Base-by-base conservation (phyloP, 2,888 invertebrate genomes). In the Trisateles emortualis region DNA sequence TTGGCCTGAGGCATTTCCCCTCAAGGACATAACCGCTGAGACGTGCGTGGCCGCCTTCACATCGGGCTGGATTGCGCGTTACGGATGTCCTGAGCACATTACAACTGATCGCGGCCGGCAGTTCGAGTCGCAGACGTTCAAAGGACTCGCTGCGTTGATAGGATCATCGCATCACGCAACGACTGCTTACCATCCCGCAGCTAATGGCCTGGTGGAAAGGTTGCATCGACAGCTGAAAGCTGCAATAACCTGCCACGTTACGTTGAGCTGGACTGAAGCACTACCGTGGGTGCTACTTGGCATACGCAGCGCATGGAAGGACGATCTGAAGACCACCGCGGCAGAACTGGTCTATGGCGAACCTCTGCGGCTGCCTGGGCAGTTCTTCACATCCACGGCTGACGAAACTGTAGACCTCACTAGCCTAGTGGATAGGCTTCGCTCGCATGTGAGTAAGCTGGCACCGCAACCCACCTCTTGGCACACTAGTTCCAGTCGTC, bases 11-110 rank as follows among this genome's bases (percentile, higher is more conserved):
- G 30, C 30, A n/a, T 30, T 10, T 10, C 30, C 30, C 3, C n/a
- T 30, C 3, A 8, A 30, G 30, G 30, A 30, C 30, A 30, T 30
- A 3, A 30, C 30, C 10, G 84, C 83, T 0, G 79, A 76, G 49
- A 77, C 81, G 0, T 76, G 81, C 2, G 82, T 82, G 0, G 32
- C 52, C 14, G 76, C 81, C 1, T 72, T 91, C 9, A 49, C 78
- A 14, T 35, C 47, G 0, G 55, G 59, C 4, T 32, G 32, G 32
- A 32, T 92, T 1, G 48, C 85, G 0, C 62, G 86, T 5, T 89
- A 78, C 52, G 88, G 89, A 0, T 66, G 77, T 11, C 89, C 88
- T 3, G 60, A 49, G 1, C 36, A 63, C 8, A 24, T 1, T n/a
- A n/a, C n/a, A n/a, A n/a, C n/a, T n/a, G n/a, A n/a, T n/a, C n/a